Conservation (phyloP, 2,888 invertebrate species). For the Xanthia togata region DNA sequence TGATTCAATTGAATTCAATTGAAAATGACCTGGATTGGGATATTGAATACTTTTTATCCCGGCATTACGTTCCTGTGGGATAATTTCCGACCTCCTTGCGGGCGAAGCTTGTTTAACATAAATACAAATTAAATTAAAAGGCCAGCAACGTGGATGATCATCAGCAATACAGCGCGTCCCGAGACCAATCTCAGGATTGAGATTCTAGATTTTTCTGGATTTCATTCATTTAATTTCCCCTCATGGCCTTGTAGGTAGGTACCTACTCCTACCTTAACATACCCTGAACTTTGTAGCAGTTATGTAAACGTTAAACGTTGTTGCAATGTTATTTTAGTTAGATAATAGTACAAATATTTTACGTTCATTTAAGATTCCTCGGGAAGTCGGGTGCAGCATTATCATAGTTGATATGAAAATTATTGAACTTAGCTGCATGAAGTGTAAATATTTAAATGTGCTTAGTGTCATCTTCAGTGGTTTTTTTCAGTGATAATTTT, state of each 20-base stretch:
- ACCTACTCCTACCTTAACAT: neutral
- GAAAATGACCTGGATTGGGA: no score
- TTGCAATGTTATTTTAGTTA: neutral
- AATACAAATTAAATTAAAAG: no score
- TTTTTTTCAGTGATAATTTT: no score
- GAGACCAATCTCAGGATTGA: neutral
- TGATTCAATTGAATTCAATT: no score
- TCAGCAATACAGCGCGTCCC: no score
- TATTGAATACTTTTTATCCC: no score
- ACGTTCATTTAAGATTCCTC: slow-evolving; percentile 1
- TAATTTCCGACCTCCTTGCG: no score
- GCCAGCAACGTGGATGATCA: no score
- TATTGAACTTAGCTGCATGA: neutral
- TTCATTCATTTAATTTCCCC: neutral
- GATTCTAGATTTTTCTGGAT: neutral
- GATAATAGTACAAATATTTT: neutral
- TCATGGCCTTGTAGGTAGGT: neutral
- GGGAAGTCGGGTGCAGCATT: neutral
- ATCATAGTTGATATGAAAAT: neutral
- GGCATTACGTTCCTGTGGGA: no score
- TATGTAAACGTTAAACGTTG: neutral
- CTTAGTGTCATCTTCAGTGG: no score
- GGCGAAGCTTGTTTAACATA: no score
- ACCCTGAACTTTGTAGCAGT: neutral
- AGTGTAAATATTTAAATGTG: no score